These are phyloP conservation scores for Apistogramma diplotaenia DNA, from an alignment of 2,113 vertebrate genomes.

Conservation along the genomic window DNA sequence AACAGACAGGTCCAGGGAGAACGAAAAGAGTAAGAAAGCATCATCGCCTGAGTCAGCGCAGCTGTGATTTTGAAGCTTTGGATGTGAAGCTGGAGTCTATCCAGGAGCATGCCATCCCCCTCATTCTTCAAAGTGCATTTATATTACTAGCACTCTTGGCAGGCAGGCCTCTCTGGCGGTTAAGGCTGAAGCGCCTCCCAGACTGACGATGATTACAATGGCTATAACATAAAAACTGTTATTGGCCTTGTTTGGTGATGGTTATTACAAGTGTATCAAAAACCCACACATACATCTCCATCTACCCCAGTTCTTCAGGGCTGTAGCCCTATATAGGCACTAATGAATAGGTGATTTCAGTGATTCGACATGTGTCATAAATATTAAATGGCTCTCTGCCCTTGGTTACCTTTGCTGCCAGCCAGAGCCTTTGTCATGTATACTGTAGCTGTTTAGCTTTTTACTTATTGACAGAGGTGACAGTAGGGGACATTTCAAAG, in stretches of 20 bases:
- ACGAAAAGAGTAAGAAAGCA: slow-evolving; percentile 37
- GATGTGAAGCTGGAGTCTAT: slow-evolving; percentile 68
- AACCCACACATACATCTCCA: slow-evolving; percentile 54
- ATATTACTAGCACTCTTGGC: slow-evolving; percentile 73
- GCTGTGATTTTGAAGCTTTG: slow-evolving; percentile 72
- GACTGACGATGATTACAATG: slow-evolving; percentile 75
- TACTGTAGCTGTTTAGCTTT: slow-evolving; percentile 54
- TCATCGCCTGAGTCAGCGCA: slow-evolving; percentile 68
- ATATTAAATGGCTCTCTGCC: slow-evolving; percentile 70
- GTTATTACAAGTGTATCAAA: slow-evolving; percentile 73
- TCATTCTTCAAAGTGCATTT: slow-evolving; percentile 79
- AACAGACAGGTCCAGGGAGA: slow-evolving; percentile 38
- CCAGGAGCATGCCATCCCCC: slow-evolving; percentile 69
- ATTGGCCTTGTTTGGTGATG: slow-evolving; percentile 75
- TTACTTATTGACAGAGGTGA: slow-evolving; percentile 62
- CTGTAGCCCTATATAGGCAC: slow-evolving; percentile 14
- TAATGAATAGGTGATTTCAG: slow-evolving; percentile 67
- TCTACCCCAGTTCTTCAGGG: slow-evolving; percentile 17
- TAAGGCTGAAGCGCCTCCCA: slow-evolving; percentile 66
- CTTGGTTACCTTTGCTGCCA: slow-evolving; percentile 72
- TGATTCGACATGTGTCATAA: slow-evolving; percentile 67
- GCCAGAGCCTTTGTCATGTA: slow-evolving; percentile 61
- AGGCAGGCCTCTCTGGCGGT: slow-evolving; percentile 63
- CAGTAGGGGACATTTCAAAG: slow-evolving; percentile 67
- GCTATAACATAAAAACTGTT: slow-evolving; percentile 76